Percentiles rank a stretch among this genome's conserved stretches.
Evolutionary conservation across 2,797 vertebrate genomes (phyloP).

Genomic region (Lithobates sylvaticus): DNA sequence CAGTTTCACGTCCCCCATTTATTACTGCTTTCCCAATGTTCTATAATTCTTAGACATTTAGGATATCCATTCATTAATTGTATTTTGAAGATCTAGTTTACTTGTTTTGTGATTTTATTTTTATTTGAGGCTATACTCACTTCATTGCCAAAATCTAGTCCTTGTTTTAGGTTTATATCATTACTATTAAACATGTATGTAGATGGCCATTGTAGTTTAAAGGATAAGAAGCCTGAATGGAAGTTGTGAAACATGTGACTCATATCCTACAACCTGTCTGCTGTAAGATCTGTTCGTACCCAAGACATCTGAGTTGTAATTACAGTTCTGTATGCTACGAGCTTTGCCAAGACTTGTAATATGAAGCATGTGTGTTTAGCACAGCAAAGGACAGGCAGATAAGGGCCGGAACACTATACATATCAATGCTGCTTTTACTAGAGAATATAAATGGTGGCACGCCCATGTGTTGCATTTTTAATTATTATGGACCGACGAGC

Average conservation of each 20-base stretch:
- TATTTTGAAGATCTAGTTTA: no score
- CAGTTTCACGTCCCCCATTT: no score
- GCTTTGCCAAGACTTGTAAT: slow-evolving; percentile 34
- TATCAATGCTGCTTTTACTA: not conserved
- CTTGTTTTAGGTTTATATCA: no score
- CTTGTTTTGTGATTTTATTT: no score
- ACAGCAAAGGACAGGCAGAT: slow-evolving; percentile 17
- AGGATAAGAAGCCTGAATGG: not conserved
- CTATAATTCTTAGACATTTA: no score
- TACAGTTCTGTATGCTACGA: slow-evolving; percentile 3
- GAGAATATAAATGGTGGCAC: not conserved
- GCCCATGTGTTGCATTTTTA: not conserved
- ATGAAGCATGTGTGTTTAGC: slow-evolving; percentile 7
- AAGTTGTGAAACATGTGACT: not conserved
- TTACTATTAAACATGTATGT: not conserved
- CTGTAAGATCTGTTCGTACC: slow-evolving; percentile 17
- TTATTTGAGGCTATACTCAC: no score
- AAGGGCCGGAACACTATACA: not conserved
- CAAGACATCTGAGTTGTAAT: slow-evolving; percentile 41
- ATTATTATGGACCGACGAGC: not conserved
- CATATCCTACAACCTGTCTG: slow-evolving; percentile 18
- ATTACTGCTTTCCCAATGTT: no score
- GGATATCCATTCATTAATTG: no score
- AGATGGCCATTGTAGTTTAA: not conserved
- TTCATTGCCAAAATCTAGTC: no score